These are phyloP conservation scores for Monarcha castaneiventris DNA, from an alignment of 2,113 vertebrate genomes.

Conservation along the genomic window DNA sequence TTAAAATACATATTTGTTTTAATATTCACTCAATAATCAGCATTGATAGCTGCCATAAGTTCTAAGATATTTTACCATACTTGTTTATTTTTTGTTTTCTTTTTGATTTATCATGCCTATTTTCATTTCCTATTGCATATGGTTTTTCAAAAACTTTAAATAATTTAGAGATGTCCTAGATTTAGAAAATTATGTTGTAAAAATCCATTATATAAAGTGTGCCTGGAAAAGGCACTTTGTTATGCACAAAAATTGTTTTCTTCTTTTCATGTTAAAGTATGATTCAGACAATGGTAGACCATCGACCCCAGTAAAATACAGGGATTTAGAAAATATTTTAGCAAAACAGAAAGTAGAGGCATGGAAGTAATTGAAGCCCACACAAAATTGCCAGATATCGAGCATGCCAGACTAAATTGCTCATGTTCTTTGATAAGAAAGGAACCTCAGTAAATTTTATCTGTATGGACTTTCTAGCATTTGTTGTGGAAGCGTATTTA, in stretches of 20 bases:
- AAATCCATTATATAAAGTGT: constrained; percentile 19
- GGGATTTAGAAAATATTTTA: neutral
- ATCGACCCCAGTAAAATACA: neutral
- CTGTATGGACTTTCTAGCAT: neutral
- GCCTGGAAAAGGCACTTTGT: neutral
- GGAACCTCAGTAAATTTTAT: neutral
- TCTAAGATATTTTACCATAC: neutral
- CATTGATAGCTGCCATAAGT: neutral
- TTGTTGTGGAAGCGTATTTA: neutral
- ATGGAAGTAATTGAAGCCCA: neutral
- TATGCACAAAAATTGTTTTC: neutral
- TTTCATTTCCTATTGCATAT: constrained; percentile 6
- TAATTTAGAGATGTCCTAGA: constrained; percentile 53
- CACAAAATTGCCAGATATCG: neutral
- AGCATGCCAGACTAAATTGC: neutral
- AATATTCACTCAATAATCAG: neutral
- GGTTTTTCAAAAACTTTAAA: constrained; percentile 38
- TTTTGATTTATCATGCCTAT: neutral
- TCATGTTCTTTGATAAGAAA: neutral
- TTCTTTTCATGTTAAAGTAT: neutral
- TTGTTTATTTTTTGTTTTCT: neutral
- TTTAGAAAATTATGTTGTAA: constrained; percentile 21
- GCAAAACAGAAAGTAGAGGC: neutral
- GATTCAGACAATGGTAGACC: neutral
- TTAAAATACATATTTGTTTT: neutral